These are phyloP conservation scores for Zoanthus solanderi DNA, from an alignment of 92 coral and sea anemone genomes.

Conservation along the genomic window DNA sequence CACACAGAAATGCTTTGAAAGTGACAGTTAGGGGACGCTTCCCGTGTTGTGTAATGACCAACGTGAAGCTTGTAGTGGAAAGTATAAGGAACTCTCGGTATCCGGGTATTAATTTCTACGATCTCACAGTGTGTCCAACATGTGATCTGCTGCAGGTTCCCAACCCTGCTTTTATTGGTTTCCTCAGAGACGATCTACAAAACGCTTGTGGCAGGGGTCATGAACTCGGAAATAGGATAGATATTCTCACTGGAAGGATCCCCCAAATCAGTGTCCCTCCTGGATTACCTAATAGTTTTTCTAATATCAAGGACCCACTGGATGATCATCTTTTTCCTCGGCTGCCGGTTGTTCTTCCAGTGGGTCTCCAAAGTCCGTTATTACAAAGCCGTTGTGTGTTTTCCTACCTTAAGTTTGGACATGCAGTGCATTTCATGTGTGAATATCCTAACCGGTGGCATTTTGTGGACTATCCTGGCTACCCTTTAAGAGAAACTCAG, in stretches of 20 bases:
- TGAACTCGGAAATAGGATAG: conserved; percentile 64
- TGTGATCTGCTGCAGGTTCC: conserved; percentile 62
- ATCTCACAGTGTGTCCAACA: conserved; percentile 69
- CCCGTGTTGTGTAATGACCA: conserved; percentile 88
- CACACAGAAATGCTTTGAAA: conserved; percentile 65
- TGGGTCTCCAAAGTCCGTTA: conserved; percentile 78
- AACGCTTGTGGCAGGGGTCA: conserved; percentile 80
- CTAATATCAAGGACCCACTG: conserved; percentile 52
- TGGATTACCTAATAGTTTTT: conserved; percentile 18
- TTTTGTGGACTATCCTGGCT: conserved; percentile 78
- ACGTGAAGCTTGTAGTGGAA: conserved; percentile 72
- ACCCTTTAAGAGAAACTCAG: conserved; percentile 67
- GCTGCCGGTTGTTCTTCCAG: conserved; percentile 81
- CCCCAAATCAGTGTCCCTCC: conserved; percentile 38
- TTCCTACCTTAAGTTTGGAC: conserved; percentile 79
- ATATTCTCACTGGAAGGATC: conserved; percentile 66
- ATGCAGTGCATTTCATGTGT: conserved; percentile 87
- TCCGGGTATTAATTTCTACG: conserved; percentile 77
- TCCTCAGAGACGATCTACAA: conserved; percentile 46
- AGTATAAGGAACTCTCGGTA: conserved; percentile 74
- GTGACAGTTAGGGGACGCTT: conserved; percentile 73
- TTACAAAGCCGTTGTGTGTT: conserved; percentile 72
- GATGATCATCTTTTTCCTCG: conserved; percentile 81
- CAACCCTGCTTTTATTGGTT: conserved; percentile 58
- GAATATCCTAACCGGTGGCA: conserved; percentile 96